A percentile compares a stretch with the other conserved stretches of the same genome.
Conservation (phyloP, 2,888 invertebrate genomes). For the Euphydryas editha region DNA sequence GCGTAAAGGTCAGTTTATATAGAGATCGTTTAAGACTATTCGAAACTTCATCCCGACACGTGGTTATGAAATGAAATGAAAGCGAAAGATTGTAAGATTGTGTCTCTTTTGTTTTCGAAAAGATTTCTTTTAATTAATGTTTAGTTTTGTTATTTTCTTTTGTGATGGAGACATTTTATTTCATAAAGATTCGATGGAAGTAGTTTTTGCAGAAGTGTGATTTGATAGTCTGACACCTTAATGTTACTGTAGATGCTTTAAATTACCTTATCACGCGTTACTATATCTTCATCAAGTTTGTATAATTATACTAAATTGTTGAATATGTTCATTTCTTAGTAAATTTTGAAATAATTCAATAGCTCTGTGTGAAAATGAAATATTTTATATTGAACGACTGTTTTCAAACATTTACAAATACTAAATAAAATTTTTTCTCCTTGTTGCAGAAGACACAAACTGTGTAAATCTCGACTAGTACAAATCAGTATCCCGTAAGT, state of each 20-base stretch:
- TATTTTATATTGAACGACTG: too few relatives aligned
- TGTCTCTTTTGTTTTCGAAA: slow-evolving; percentile 11
- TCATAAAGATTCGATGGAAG: background rate
- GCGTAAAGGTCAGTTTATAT: slow-evolving; percentile 11
- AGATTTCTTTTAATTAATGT: slow-evolving; percentile 12
- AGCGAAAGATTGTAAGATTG: slow-evolving; percentile 22
- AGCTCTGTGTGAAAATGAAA: too few relatives aligned
- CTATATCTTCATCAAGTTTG: too few relatives aligned
- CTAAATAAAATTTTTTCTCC: background rate
- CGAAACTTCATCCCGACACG: slow-evolving; percentile 14
- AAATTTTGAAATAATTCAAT: too few relatives aligned
- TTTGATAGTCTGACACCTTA: too few relatives aligned
- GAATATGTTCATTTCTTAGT: too few relatives aligned
- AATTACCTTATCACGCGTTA: too few relatives aligned
- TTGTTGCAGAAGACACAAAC: slow-evolving; percentile 27
- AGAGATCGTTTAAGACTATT: slow-evolving; percentile 13
- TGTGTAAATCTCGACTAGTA: background rate
- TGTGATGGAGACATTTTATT: background rate
- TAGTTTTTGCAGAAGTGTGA: background rate
- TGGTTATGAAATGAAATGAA: slow-evolving; percentile 16
- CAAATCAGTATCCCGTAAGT: background rate
- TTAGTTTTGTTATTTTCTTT: slow-evolving; percentile 7
- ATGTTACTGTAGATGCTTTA: too few relatives aligned
- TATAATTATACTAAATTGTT: too few relatives aligned
- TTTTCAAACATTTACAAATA: background rate